phyloP scores from a whole-genome alignment of 1,140 invertebrate species.

The Helicoverpa armigera region DNA sequence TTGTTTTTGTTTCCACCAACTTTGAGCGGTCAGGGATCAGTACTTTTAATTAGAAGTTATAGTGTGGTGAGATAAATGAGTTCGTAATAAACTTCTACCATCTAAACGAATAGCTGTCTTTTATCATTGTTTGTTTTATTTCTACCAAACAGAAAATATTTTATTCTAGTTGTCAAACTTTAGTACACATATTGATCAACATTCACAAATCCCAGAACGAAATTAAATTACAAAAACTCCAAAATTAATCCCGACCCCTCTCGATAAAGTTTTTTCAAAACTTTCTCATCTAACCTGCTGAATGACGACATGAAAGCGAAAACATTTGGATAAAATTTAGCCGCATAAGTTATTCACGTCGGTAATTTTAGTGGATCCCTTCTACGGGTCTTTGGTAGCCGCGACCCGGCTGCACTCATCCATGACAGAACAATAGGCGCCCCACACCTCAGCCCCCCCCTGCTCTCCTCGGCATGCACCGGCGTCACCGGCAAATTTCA shows the following conservation, averaged over 20 bases:
- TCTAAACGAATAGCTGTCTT: background rate
- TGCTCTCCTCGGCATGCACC: constrained; percentile 43
- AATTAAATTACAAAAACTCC: constrained; percentile 25
- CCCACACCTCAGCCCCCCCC: constrained; percentile 21
- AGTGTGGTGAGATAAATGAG: constrained; percentile 5
- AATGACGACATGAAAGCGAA: background rate
- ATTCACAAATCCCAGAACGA: background rate
- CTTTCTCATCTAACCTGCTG: background rate
- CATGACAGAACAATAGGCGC: constrained; percentile 57
- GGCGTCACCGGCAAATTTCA: constrained; percentile 48
- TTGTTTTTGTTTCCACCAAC: constrained; percentile 14
- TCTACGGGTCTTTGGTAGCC: constrained; percentile 34
- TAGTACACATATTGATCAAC: background rate
- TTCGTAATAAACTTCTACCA: background rate
- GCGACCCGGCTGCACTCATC: constrained; percentile 58
- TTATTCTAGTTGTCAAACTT: background rate
- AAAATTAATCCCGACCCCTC: constrained; percentile 20
- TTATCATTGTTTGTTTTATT: background rate
- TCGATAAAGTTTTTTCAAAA: background rate
- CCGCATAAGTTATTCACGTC: constrained; percentile 41
- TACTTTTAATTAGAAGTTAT: constrained; percentile 32
- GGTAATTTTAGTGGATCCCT: constrained; percentile 32
- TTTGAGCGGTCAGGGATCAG: constrained; percentile 2
- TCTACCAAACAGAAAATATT: background rate
- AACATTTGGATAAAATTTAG: constrained; percentile 25